Evolutionary conservation across 2,113 vertebrate species (phyloP).

Genomic region (Psophia crepitans): DNA sequence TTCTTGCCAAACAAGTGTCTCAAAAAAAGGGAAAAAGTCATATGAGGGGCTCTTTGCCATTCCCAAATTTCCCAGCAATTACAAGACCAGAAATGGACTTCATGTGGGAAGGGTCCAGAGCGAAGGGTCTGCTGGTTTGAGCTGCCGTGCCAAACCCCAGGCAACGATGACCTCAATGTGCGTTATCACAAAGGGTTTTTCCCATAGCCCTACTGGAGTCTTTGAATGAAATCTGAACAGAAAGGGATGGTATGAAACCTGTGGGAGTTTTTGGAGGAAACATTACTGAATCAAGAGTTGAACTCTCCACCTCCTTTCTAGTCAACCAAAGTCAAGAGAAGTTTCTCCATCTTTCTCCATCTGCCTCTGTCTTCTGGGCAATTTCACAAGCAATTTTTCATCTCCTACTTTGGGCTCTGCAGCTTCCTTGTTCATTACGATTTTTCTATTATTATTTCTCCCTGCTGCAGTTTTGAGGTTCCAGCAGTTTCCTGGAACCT

Average conservation of each 20-base stretch:
- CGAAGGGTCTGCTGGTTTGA: neutral
- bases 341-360: neutral
- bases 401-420: neutral
- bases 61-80: neutral
- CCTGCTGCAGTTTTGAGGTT: neutral
- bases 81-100: neutral
- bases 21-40: neutral
- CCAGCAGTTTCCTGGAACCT: neutral
- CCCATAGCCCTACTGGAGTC: neutral
- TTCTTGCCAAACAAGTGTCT: neutral
- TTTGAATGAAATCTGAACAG: neutral
- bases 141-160: neutral
- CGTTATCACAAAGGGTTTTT: neutral
- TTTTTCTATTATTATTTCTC: neutral
- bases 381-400: neutral
- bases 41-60: neutral
- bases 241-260: neutral
- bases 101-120: neutral
- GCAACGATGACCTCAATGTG: neutral
- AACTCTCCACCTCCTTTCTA: neutral
- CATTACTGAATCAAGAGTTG: neutral
- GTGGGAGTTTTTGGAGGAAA: neutral
- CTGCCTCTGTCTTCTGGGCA: neutral
- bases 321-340: neutral
- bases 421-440: accelerated